Conservation (phyloP, 2,888 invertebrate species). For the Drosophila helvetica region DNA sequence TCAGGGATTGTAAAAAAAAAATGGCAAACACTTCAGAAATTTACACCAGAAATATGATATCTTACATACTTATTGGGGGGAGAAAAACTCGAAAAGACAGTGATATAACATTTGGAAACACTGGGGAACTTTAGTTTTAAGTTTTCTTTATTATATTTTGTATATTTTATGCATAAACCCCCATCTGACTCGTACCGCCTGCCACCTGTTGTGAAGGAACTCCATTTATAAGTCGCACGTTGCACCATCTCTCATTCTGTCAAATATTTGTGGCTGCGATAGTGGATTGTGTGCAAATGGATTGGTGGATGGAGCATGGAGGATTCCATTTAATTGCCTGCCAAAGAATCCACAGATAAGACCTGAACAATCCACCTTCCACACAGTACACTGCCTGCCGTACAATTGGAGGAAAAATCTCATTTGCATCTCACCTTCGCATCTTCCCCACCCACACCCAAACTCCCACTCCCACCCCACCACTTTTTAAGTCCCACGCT, state of each 20-base stretch:
- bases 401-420: slow-evolving; percentile 12
- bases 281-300: slow-evolving; percentile 20
- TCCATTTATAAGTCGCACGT: slow-evolving; percentile 5
- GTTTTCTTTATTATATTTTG: background rate
- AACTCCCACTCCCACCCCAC: slow-evolving; percentile 28
- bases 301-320: background rate
- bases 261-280: slow-evolving; percentile 33
- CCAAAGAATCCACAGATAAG: slow-evolving; percentile 35
- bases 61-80: slow-evolving; percentile 1
- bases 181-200: background rate
- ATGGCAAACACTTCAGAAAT: slow-evolving; percentile 30
- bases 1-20: slow-evolving; percentile 33
- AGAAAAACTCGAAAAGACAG: background rate
- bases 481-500: slow-evolving; percentile 65
- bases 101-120: background rate
- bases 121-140: background rate
- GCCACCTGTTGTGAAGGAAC: slow-evolving; percentile 20
- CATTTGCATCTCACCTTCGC: slow-evolving; percentile 31
- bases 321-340: slow-evolving; percentile 36
- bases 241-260: slow-evolving; percentile 8
- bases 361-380: slow-evolving; percentile 9
- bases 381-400: no score
- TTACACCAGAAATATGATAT: background rate
- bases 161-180: background rate
- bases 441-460: background rate